Conservation (phyloP, 2,888 invertebrate genomes). For the Nemotelus nigrinus region DNA sequence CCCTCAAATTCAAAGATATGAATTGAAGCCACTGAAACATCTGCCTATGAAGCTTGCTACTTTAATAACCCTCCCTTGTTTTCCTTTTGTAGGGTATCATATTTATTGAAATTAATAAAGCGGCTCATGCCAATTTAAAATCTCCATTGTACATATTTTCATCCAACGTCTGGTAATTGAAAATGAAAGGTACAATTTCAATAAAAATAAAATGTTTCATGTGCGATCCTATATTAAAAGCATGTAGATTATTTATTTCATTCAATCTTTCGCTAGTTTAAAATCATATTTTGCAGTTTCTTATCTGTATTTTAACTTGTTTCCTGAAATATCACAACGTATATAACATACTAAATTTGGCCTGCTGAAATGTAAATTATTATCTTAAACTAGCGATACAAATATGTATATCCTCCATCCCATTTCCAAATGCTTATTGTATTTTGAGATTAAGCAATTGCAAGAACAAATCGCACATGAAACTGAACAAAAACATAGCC, state of each 20-base stretch:
- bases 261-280: neutral
- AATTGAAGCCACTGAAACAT: no score
- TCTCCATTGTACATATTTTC: neutral
- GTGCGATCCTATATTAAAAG: conserved; percentile 51
- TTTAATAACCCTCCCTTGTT: no score
- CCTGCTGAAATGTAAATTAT: no score
- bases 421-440: no score
- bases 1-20: no score
- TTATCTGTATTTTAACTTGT: neutral
- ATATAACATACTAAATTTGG: no score
- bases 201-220: conserved; percentile 52
- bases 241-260: conserved; percentile 46
- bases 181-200: neutral
- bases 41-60: no score
- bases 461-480: conserved; percentile 59
- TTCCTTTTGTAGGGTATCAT: no score
- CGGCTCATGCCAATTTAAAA: neutral
- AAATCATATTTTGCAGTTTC: neutral
- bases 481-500: conserved; percentile 60
- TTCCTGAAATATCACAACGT: no score
- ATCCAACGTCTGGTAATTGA: neutral
- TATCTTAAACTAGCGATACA: no score
- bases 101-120: neutral
- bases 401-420: no score
- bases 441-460: neutral